Conservation (phyloP, 2,113 vertebrate species). For the Mormyrus iriodes region DNA sequence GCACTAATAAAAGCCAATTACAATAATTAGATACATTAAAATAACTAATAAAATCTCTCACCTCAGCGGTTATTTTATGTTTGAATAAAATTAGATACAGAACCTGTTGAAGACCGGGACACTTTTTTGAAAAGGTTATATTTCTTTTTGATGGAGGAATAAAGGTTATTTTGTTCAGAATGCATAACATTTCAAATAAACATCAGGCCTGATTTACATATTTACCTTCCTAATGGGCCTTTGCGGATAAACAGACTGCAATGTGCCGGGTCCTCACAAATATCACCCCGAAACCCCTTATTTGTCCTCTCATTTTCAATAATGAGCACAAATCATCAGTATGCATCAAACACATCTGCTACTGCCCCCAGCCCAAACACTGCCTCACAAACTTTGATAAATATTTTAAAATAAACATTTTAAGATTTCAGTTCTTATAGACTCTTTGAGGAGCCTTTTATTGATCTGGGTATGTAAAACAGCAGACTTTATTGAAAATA, state of each 20-base stretch:
- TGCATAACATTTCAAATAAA: conserved; percentile 6
- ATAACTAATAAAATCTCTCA: conserved; percentile 9
- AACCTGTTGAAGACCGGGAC: neutral
- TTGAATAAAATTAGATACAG: conserved; percentile 2
- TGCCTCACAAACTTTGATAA: neutral
- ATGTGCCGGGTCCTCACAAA: neutral
- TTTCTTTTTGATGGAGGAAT: conserved; percentile 3
- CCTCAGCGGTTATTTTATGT: conserved; percentile 3
- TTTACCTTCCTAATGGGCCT: neutral
- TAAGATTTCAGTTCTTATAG: neutral
- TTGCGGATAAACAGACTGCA: neutral
- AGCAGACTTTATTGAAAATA: neutral
- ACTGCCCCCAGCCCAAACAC: neutral
- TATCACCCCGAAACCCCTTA: neutral
- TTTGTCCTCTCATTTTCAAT: neutral
- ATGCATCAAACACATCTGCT: neutral
- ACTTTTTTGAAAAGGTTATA: conserved; percentile 14
- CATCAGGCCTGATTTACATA: neutral
- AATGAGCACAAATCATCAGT: neutral
- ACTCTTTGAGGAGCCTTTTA: neutral
- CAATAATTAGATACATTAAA: conserved; percentile 8
- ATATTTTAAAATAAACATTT: neutral
- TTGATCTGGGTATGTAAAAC: neutral
- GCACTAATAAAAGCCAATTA: conserved; percentile 10
- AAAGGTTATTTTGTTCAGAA: conserved; percentile 12